These are phyloP conservation scores for Lates japonicus DNA, from an alignment of 2,797 vertebrate species.

Conservation along the genomic window DNA sequence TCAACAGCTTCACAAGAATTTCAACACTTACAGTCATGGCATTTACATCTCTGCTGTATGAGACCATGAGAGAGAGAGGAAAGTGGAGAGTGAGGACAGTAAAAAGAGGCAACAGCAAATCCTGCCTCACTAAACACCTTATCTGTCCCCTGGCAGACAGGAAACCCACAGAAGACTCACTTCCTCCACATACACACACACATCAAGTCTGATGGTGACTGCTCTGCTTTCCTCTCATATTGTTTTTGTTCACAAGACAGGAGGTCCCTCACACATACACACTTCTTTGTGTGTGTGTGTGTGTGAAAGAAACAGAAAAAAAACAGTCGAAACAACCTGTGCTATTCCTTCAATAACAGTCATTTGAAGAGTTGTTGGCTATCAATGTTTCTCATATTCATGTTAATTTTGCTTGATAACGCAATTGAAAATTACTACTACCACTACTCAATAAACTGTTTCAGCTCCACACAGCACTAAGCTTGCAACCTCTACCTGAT, in stretches of 20 bases:
- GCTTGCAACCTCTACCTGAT: no score
- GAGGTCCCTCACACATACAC: conserved; percentile 36
- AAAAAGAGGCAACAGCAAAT: conserved; percentile 31
- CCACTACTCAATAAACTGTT: no score
- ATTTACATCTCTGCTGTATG: neutral
- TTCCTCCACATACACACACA: conserved; percentile 48
- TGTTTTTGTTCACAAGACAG: conserved; percentile 57
- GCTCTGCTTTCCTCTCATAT: conserved; percentile 34
- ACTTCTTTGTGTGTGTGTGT: no score
- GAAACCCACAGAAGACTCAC: conserved; percentile 65
- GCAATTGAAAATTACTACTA: no score
- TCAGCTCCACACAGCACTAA: no score
- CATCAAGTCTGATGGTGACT: conserved; percentile 9
- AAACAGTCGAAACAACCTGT: no score
- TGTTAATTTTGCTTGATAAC: no score
- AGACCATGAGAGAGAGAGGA: neutral
- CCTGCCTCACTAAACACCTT: conserved; percentile 40
- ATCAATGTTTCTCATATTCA: no score
- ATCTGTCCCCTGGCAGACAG: conserved; percentile 57
- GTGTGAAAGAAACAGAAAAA: no score
- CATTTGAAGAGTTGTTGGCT: no score
- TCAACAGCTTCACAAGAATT: no score
- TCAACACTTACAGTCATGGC: neutral
- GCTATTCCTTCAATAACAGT: no score
- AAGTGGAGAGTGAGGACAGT: conserved; percentile 8